Evolutionary conservation across 1,140 invertebrate species (phyloP).

Genomic region (Gryllus bimaculatus): DNA sequence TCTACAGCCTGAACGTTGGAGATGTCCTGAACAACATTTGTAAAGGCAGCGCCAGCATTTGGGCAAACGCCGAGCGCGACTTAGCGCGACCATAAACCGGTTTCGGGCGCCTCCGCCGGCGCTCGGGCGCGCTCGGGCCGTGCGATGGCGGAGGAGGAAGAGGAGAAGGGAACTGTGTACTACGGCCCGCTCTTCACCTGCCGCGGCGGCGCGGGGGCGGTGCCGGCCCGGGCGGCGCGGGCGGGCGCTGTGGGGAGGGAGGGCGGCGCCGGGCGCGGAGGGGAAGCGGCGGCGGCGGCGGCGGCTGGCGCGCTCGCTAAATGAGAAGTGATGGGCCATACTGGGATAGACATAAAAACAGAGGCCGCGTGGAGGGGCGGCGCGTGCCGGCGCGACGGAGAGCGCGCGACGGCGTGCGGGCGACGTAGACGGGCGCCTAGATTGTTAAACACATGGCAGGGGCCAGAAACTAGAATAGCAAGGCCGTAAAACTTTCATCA

Average conservation of each 20-base stretch:
- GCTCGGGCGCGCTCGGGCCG: not conserved
- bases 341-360: not conserved
- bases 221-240: not conserved
- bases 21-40: not conserved
- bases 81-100: not conserved
- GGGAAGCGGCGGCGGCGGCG: not conserved
- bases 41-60: not conserved
- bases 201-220: too few relatives aligned
- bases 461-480: not conserved
- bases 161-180: not conserved
- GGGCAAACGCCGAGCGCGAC: not conserved
- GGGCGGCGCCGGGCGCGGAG: too few relatives aligned
- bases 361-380: not conserved
- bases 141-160: not conserved
- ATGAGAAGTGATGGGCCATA: slow-evolving; percentile 3
- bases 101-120: not conserved
- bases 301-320: not conserved
- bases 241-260: not conserved
- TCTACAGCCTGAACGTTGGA: not conserved
- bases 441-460: not conserved
- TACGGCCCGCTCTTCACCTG: not conserved
- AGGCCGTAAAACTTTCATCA: not conserved
- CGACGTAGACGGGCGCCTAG: not conserved
- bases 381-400: not conserved
- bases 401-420: too few relatives aligned